These are phyloP conservation scores for Xiphophorus hellerii DNA, from an alignment of 2,113 vertebrate species.

Conservation along the genomic window DNA sequence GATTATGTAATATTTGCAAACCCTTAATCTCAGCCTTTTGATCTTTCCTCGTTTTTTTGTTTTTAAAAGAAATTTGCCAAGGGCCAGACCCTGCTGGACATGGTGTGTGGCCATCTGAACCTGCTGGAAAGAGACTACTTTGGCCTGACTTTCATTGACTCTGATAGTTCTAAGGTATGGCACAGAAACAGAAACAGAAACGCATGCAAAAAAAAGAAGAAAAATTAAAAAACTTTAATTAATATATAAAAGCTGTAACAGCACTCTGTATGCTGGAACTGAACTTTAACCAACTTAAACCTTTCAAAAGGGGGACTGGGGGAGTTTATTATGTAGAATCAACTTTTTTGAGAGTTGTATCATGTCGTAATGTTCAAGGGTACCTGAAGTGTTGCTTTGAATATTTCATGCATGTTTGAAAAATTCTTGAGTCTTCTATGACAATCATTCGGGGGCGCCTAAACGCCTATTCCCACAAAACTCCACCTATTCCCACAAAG, in stretches of 20 bases:
- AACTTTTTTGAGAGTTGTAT: too few species aligned
- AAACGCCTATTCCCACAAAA: too few species aligned
- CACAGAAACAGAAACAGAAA: constrained; percentile 10
- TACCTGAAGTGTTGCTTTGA: too few species aligned
- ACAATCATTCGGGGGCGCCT: too few species aligned
- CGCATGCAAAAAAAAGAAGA: neutral
- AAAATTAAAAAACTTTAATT: neutral
- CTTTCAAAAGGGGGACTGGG: neutral
- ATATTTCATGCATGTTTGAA: too few species aligned
- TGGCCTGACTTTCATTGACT: constrained; percentile 78
- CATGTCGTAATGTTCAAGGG: too few species aligned
- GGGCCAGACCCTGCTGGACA: constrained; percentile 81
- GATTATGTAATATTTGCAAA: neutral
- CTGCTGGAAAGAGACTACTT: constrained; percentile 85
- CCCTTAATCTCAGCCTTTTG: neutral
- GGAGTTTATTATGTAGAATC: too few species aligned
- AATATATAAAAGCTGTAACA: neutral
- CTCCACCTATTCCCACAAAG: too few species aligned
- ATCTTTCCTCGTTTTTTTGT: neutral
- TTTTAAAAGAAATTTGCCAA: constrained; percentile 77
- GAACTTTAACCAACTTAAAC: neutral
- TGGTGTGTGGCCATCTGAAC: constrained; percentile 85
- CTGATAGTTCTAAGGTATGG: constrained; percentile 79
- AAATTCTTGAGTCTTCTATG: too few species aligned
- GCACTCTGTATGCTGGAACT: too few species aligned